These are phyloP conservation scores for Melanotus villosus DNA, from an alignment of 2,888 invertebrate genomes.

Conservation along the genomic window DNA sequence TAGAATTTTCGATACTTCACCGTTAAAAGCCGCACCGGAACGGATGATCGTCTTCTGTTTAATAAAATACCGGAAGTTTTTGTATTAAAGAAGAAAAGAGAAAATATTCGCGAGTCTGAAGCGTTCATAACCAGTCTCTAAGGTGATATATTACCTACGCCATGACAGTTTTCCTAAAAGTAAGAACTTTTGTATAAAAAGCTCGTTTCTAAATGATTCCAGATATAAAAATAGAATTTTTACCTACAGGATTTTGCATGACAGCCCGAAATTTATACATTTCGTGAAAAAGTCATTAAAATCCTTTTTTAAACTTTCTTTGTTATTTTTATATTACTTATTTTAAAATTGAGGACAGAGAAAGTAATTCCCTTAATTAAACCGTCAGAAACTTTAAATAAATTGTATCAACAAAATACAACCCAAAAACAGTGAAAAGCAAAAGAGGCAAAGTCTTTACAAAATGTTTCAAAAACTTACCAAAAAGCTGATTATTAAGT, in stretches of 20 bases:
- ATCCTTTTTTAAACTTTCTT: constrained; percentile 4
- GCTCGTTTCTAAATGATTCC: constrained; percentile 38
- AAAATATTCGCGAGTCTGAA: constrained; percentile 28
- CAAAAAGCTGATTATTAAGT: no score
- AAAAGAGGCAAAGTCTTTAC: no score
- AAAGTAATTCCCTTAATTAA: no score
- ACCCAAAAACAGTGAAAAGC: no score
- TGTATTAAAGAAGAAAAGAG: constrained; percentile 34
- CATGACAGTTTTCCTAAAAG: constrained; percentile 40
- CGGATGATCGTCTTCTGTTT: constrained; percentile 26
- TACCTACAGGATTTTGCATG: constrained; percentile 35
- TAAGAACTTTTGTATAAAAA: constrained; percentile 40
- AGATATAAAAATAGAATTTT: constrained; percentile 43
- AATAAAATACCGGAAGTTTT: constrained; percentile 37
- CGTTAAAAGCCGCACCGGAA: constrained; percentile 16
- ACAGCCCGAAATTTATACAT: constrained; percentile 36
- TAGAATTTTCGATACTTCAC: constrained; percentile 21
- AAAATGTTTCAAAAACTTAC: no score
- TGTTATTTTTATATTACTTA: neutral
- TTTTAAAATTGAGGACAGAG: neutral
- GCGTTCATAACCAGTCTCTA: constrained; percentile 26
- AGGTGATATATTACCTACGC: constrained; percentile 41
- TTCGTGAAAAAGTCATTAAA: constrained; percentile 26
- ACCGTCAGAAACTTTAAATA: no score
- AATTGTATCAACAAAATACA: no score